Conservation (phyloP, 2,797 vertebrate species). For the Oryzias dopingdopingensis region DNA sequence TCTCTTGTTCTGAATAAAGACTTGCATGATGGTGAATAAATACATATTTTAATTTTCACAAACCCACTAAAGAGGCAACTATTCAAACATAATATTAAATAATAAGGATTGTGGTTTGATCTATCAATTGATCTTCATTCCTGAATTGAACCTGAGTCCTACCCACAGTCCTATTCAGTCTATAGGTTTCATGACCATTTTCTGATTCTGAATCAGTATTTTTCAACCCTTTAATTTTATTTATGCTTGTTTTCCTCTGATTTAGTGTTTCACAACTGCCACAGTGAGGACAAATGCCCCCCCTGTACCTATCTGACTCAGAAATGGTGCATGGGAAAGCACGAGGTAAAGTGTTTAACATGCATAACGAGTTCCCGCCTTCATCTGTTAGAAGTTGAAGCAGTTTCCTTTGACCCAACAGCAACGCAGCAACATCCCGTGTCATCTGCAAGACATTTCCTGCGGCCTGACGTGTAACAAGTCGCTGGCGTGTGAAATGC, state of each 20-base stretch:
- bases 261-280: slow-evolving; percentile 96
- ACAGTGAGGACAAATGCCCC: slow-evolving; percentile 94
- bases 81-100: no score
- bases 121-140: no score
- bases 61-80: no score
- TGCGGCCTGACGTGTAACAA: slow-evolving; percentile 91
- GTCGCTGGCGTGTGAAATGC: slow-evolving; percentile 85
- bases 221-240: background rate
- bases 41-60: no score
- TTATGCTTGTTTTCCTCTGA: slow-evolving; percentile 5
- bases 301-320: slow-evolving; percentile 96
- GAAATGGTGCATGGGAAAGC: slow-evolving; percentile 99
- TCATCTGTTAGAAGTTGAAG: background rate
- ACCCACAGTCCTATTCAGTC: no score
- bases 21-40: no score
- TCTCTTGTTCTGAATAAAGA: no score
- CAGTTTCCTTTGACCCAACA: slow-evolving; percentile 42
- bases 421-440: slow-evolving; percentile 96
- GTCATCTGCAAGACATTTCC: slow-evolving; percentile 95
- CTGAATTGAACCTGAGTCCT: no score
- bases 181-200: no score
- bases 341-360: slow-evolving; percentile 84
- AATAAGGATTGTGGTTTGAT: no score
- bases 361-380: background rate
- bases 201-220: no score